These are phyloP conservation scores for Macrophya alboannulata DNA, from an alignment of 2,888 invertebrate species.

Conservation along the genomic window DNA sequence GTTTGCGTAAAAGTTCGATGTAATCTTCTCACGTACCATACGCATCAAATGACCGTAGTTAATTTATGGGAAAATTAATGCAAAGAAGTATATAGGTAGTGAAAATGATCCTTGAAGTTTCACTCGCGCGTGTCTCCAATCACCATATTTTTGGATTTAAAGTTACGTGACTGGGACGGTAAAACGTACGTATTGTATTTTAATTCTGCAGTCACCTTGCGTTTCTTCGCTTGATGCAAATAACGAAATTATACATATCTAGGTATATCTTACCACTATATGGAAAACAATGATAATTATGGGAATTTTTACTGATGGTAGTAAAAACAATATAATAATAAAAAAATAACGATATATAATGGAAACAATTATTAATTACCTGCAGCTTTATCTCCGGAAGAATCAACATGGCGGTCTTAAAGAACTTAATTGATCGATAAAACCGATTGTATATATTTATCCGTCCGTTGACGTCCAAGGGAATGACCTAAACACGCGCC, in stretches of 20 bases:
- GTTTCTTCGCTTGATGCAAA: neutral
- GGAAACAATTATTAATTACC: constrained; percentile 68
- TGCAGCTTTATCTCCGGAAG: constrained; percentile 78
- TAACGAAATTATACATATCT: neutral
- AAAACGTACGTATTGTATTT: constrained; percentile 37
- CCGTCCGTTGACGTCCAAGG: constrained; percentile 51
- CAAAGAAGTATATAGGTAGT: neutral
- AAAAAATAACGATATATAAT: neutral
- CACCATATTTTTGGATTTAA: constrained; percentile 13
- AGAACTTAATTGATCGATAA: constrained; percentile 16
- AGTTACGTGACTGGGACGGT: constrained; percentile 5
- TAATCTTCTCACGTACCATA: constrained; percentile 26
- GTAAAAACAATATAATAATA: neutral
- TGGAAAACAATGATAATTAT: neutral
- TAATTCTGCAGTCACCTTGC: constrained; percentile 16
- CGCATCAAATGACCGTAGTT: neutral
- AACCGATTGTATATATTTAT: constrained; percentile 41
- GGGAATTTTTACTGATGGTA: neutral
- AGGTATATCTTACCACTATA: neutral
- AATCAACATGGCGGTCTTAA: constrained; percentile 72
- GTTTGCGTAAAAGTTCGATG: neutral
- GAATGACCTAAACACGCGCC: constrained; percentile 20
- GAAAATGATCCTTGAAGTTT: constrained; percentile 12
- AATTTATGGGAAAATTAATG: constrained; percentile 23
- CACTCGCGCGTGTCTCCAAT: neutral